phyloP scores from a whole-genome alignment of 2,113 vertebrate species.

The Nothobranchius kuhntae region DNA sequence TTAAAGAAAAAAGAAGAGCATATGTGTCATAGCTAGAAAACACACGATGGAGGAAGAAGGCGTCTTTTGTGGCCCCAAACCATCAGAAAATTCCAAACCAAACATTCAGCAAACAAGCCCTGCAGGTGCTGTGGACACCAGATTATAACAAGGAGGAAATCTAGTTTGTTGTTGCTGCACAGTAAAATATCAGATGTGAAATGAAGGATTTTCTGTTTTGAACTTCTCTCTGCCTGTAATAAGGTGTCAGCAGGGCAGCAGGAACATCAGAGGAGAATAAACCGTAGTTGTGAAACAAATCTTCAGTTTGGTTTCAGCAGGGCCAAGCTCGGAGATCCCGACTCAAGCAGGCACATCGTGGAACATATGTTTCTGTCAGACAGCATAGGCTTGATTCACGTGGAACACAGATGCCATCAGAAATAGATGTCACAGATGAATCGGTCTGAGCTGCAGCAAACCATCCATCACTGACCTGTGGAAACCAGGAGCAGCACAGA shows the following conservation, averaged over 20 bases:
- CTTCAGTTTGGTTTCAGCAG: conserved; percentile 21
- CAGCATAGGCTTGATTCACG: conserved; percentile 56
- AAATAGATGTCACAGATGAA: conserved; percentile 76
- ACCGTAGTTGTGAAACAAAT: conserved; percentile 30
- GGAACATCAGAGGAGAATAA: conserved; percentile 28
- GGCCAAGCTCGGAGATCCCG: conserved; percentile 21
- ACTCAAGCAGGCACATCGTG: conserved; percentile 46
- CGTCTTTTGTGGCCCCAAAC: too few species aligned
- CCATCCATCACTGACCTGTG: conserved; percentile 65
- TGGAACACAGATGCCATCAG: conserved; percentile 62
- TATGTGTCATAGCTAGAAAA: too few species aligned
- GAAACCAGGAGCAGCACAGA: conserved; percentile 42
- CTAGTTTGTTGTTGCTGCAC: too few species aligned
- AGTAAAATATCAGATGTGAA: neutral
- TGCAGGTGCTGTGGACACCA: neutral
- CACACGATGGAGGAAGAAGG: too few species aligned
- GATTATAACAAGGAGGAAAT: neutral
- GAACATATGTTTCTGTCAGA: conserved; percentile 72
- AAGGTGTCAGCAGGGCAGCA: conserved; percentile 4
- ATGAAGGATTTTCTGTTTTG: neutral
- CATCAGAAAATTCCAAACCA: too few species aligned
- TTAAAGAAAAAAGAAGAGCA: too few species aligned
- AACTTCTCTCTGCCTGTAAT: neutral
- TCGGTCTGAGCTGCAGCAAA: conserved; percentile 65
- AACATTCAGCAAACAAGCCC: too few species aligned